Conservation (phyloP, 2,888 invertebrate genomes). For the Phaonia tiefii region DNA sequence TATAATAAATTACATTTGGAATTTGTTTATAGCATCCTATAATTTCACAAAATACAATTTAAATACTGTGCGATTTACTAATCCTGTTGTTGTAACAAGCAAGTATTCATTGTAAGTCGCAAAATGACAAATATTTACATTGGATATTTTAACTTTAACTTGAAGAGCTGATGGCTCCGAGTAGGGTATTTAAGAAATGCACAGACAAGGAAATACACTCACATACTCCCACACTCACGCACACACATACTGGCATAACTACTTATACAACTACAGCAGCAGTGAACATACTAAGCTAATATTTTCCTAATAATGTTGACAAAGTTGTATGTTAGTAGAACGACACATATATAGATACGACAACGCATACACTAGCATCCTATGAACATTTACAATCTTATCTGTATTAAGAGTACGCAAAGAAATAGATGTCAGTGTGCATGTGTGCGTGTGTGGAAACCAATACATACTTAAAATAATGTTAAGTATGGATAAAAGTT, state of each 20-base stretch:
- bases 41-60: too few relatives aligned
- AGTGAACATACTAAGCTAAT: conserved; percentile 11
- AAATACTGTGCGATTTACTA: too few relatives aligned
- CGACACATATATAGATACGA: conserved; percentile 5
- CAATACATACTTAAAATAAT: conserved; percentile 39
- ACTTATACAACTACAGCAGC: not conserved
- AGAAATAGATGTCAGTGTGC: not conserved
- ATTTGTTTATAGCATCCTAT: too few relatives aligned
- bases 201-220: not conserved
- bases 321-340: conserved; percentile 28
- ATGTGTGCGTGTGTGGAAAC: conserved; percentile 13
- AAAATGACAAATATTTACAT: conserved; percentile 11
- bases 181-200: not conserved
- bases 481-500: conserved; percentile 37
- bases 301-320: conserved; percentile 32
- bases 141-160: conserved; percentile 18
- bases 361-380: conserved; percentile 9
- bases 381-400: not conserved
- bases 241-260: not conserved
- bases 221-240: not conserved
- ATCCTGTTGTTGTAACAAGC: too few relatives aligned
- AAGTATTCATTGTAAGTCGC: too few relatives aligned
- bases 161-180: conserved; percentile 17
- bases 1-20: too few relatives aligned
- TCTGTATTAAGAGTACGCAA: not conserved